Conservation (phyloP, 2,888 invertebrate species). For the Linnaemya tessellans region DNA sequence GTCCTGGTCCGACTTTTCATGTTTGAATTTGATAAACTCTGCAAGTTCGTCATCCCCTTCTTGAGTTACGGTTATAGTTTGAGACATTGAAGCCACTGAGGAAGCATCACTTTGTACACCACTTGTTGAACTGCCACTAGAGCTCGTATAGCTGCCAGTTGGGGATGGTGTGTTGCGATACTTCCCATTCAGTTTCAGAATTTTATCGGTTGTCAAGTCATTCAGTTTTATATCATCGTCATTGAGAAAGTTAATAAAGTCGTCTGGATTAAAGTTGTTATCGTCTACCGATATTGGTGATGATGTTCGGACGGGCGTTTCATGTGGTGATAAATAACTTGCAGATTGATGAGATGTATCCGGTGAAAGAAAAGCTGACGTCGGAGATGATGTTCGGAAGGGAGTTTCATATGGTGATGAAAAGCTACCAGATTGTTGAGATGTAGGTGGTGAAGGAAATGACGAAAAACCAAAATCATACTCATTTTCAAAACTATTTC, state of each 20-base stretch:
- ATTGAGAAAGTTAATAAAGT: slow-evolving; percentile 78
- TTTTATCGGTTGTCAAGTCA: slow-evolving; percentile 73
- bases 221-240: slow-evolving; percentile 76
- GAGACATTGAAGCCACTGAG: slow-evolving; percentile 70
- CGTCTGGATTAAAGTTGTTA: slow-evolving; percentile 78
- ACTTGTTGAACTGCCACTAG: slow-evolving; percentile 78
- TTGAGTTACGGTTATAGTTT: slow-evolving; percentile 5
- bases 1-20: slow-evolving; percentile 33
- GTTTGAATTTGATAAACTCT: slow-evolving; percentile 67
- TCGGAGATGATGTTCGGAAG: neutral
- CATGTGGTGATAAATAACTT: slow-evolving; percentile 62
- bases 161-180: slow-evolving; percentile 81
- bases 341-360: slow-evolving; percentile 69
- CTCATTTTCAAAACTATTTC: slow-evolving; percentile 58
- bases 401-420: neutral
- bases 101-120: slow-evolving; percentile 79
- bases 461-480: slow-evolving; percentile 73
- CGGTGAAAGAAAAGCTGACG: slow-evolving; percentile 73
- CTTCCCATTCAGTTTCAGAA: slow-evolving; percentile 68
- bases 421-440: neutral
- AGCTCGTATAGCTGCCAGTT: slow-evolving; percentile 78
- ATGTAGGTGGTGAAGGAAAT: slow-evolving; percentile 37
- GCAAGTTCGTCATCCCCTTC: slow-evolving; percentile 61
- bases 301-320: slow-evolving; percentile 66
- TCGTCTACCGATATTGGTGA: slow-evolving; percentile 72